Evolutionary conservation across 2,888 invertebrate genomes (phyloP), one percentile per base, ranked within the genome.

Genomic region (Synergus umbraculus): DNA sequence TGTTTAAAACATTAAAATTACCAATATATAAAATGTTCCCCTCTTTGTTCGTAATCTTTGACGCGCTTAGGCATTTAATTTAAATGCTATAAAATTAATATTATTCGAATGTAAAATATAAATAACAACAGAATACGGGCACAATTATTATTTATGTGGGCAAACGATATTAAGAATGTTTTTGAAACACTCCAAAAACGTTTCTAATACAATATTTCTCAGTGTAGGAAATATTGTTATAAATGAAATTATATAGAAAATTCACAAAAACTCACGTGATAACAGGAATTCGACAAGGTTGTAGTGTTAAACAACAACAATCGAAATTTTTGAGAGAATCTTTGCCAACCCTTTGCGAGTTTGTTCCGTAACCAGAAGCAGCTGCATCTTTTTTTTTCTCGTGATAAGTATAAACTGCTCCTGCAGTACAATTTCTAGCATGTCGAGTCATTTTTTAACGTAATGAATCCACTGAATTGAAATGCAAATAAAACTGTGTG

Each of bases 401-500:
- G 88, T 98, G 97, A 89, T 99, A 99, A 0, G 99, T 98, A 91
- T 99, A 99, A 12, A 99, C 99, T 10, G 99, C 97, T 79, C 98
- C 98, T 0, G 99, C 99, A 1, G 99, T 99, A 89, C 98, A 98
- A 93, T 99, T 99, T 92, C 98, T 96, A 12, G 98, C 99, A 91
- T 99, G 99, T 78, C 99, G 95, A 0, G 98, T 98, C 98, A 98
- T 98, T 86, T 86, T 86, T 82, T 15, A 37, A 5, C n/a, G 15
- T 15, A 4, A 1, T 1, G 4, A 54, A 22, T 49, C 4, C 2
- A 15, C 8, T 41, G 13, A 64, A 64, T 37, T 65, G 41, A 65
- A 65, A 43, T 41, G 4, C n/a, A 65, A 22, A 60, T 0, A 9
- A 0, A 1, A 22, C 60, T 58, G 0, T 58, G 10, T 10, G 10